Percentiles rank a stretch among this genome's conserved stretches.
These are phyloP conservation scores for Hydraecia micacea DNA, from an alignment of 2,888 invertebrate genomes.

Conservation along the genomic window DNA sequence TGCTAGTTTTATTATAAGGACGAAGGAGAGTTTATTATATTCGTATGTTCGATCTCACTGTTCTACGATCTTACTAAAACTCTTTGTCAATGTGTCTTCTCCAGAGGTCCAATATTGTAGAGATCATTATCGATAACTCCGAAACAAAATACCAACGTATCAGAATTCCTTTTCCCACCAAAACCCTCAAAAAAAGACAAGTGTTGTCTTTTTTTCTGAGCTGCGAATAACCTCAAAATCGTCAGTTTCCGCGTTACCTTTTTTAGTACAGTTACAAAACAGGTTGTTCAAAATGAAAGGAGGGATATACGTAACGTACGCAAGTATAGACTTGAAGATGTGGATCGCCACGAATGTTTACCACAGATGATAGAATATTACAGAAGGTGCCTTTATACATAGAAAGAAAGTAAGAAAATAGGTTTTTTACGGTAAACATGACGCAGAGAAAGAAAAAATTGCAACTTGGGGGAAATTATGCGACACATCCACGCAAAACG, in stretches of 20 bases:
- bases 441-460: too few relatives aligned
- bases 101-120: background rate
- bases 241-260: conserved; percentile 45
- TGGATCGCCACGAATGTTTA: conserved; percentile 26
- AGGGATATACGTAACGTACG: too few relatives aligned
- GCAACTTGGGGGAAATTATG: too few relatives aligned
- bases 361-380: background rate
- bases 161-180: background rate
- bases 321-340: too few relatives aligned
- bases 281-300: conserved; percentile 53
- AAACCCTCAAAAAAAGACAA: conserved; percentile 11
- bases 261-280: conserved; percentile 52
- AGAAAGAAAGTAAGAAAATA: too few relatives aligned
- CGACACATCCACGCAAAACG: too few relatives aligned
- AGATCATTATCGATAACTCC: background rate
- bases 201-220: too few relatives aligned
- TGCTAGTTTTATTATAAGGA: background rate
- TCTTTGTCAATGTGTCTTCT: background rate
- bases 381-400: background rate
- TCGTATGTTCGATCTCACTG: background rate
- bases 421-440: too few relatives aligned
- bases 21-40: background rate
- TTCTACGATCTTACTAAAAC: background rate
- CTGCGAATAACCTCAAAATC: conserved; percentile 39
- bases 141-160: background rate